Percentiles rank a stretch among this genome's conserved stretches.
Evolutionary conservation across 2,888 invertebrate genomes (phyloP).

Genomic region (Belgica antarctica): DNA sequence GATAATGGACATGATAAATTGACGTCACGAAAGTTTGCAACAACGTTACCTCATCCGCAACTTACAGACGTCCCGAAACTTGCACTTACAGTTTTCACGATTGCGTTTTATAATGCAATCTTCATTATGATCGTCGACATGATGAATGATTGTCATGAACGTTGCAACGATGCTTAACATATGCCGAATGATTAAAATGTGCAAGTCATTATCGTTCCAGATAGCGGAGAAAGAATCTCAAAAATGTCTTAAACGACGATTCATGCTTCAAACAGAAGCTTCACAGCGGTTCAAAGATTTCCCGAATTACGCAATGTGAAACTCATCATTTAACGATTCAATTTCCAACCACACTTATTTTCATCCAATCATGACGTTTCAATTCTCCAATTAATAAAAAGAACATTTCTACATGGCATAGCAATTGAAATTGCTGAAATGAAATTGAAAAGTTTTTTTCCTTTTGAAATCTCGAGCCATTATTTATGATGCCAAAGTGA

Average conservation of each 20-base stretch:
- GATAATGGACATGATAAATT: too few relatives aligned
- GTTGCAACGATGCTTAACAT: not conserved
- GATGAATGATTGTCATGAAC: too few relatives aligned
- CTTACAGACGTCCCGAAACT: too few relatives aligned
- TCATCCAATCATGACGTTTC: constrained; percentile 39
- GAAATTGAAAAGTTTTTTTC: constrained; percentile 36
- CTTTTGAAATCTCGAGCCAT: constrained; percentile 14
- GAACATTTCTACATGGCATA: constrained; percentile 16
- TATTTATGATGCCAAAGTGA: constrained; percentile 41
- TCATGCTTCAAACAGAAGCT: not conserved
- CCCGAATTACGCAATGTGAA: constrained; percentile 1
- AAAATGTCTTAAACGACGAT: not conserved
- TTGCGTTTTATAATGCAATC: too few relatives aligned
- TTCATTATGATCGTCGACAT: too few relatives aligned
- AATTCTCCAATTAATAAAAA: constrained; percentile 43
- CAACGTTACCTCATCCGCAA: too few relatives aligned
- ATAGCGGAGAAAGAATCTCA: too few relatives aligned
- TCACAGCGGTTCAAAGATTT: not conserved
- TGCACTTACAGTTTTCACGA: too few relatives aligned
- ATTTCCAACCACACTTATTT: constrained; percentile 16
- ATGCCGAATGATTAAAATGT: constrained; percentile 33
- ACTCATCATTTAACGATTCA: constrained; percentile 41
- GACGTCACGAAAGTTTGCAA: too few relatives aligned
- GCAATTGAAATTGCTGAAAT: constrained; percentile 23
- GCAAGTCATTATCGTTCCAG: too few relatives aligned